Percentiles rank a stretch among this genome's conserved stretches.
These are phyloP conservation scores for Oreochromis aureus DNA, from an alignment of 2,113 vertebrate genomes.

Conservation along the genomic window DNA sequence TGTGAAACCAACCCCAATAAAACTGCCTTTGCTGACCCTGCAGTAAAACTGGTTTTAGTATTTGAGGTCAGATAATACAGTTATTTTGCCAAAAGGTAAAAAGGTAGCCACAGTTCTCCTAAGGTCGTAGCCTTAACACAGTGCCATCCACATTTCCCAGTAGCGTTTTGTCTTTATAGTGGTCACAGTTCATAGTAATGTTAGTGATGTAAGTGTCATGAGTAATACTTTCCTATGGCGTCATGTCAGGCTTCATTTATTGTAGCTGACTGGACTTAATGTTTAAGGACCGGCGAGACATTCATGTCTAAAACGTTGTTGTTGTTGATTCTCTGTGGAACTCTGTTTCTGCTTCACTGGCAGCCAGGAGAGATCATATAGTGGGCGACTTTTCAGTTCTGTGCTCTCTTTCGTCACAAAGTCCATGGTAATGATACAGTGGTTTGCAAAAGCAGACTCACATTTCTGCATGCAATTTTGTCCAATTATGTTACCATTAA, in stretches of 20 bases:
- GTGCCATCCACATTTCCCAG: not conserved
- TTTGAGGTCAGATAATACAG: not conserved
- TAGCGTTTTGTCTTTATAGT: not conserved
- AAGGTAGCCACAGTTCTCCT: not conserved
- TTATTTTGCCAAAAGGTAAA: not conserved
- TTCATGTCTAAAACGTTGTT: not conserved
- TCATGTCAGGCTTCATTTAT: conserved; percentile 20
- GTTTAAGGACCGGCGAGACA: conserved; percentile 13
- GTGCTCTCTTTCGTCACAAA: not conserved
- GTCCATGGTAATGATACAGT: not conserved
- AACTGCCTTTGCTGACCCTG: not conserved
- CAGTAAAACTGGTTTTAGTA: not conserved
- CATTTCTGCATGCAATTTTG: conserved; percentile 15
- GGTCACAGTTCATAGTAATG: conserved; percentile 29
- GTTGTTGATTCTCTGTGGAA: conserved; percentile 3
- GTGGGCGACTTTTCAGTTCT: not conserved
- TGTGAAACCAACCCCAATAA: not conserved
- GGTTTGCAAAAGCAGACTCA: not conserved
- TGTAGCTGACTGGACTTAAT: conserved; percentile 11
- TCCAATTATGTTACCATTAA: conserved; percentile 20
- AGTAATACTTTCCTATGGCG: conserved; percentile 51
- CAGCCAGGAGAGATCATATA: not conserved
- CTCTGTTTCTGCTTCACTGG: not conserved
- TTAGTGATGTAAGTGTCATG: conserved; percentile 44
- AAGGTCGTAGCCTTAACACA: not conserved